phyloP scores from a whole-genome alignment of 2,797 vertebrate species.

The Onychomys torridus region DNA sequence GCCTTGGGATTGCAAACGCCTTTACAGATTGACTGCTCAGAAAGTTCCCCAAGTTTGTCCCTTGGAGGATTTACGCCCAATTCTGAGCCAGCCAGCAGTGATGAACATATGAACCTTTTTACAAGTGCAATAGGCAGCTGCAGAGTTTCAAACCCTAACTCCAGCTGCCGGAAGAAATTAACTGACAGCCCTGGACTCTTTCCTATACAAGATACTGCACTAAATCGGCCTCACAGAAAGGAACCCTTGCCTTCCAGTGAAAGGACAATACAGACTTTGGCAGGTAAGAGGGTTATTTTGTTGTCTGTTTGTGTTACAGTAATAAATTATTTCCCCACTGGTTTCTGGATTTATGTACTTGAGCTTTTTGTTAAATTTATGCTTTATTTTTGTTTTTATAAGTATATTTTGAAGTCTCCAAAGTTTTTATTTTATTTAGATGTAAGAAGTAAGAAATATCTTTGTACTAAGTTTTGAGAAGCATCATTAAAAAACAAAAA shows the following conservation, averaged over 20 bases:
- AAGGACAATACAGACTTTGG: conserved; percentile 87
- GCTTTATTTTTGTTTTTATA: conserved; percentile 47
- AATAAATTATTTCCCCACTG: conserved; percentile 20
- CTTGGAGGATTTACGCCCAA: conserved; percentile 88
- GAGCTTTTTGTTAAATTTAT: neutral
- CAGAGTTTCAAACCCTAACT: conserved; percentile 84
- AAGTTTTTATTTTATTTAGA: conserved; percentile 45
- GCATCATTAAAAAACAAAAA: neutral
- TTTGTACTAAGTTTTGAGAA: conserved; percentile 35
- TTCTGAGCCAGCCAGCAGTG: conserved; percentile 86
- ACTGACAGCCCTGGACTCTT: conserved; percentile 88
- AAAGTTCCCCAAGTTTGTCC: conserved; percentile 85
- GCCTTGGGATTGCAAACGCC: conserved; percentile 88
- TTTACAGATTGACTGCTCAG: conserved; percentile 89
- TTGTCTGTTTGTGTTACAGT: conserved; percentile 10
- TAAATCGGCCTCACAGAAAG: conserved; percentile 89
- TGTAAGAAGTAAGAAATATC: neutral
- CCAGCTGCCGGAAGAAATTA: conserved; percentile 89
- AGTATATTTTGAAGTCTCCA: conserved; percentile 49
- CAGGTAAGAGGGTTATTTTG: conserved; percentile 90
- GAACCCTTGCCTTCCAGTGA: conserved; percentile 90
- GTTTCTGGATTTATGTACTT: neutral
- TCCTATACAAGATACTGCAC: conserved; percentile 87
- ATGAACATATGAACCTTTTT: conserved; percentile 95
- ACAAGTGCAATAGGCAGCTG: conserved; percentile 93